Percentiles rank a stretch among this genome's conserved stretches.
Conservation (phyloP, 2,888 invertebrate species). For the Tachina lurida region DNA sequence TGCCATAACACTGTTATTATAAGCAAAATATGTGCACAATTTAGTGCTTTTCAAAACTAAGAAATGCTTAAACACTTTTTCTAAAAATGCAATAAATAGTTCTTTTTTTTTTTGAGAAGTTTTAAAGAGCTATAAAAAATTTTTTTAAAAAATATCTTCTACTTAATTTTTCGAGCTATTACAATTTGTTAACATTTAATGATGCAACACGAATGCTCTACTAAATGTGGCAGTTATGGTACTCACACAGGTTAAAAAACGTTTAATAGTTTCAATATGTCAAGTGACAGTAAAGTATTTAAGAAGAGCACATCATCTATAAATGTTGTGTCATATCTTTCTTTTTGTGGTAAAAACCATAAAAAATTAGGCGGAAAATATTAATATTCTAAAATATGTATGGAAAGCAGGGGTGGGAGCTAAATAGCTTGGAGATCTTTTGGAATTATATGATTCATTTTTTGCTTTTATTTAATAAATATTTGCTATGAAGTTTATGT, state of each 20-base stretch:
- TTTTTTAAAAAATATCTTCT: conserved; percentile 39
- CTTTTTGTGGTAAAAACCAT: conserved; percentile 40
- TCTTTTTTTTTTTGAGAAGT: conserved; percentile 16
- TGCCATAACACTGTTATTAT: not conserved
- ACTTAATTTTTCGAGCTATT: conserved; percentile 13
- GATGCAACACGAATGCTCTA: not conserved
- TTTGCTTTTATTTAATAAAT: too few species aligned
- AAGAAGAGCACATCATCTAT: conserved; percentile 30
- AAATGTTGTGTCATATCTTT: conserved; percentile 50
- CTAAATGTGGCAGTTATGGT: conserved; percentile 30
- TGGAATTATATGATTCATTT: too few species aligned
- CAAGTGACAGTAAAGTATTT: conserved; percentile 59
- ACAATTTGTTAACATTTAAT: conserved; percentile 42
- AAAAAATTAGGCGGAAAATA: conserved; percentile 70
- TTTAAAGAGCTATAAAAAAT: conserved; percentile 36
- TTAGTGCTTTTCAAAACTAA: not conserved
- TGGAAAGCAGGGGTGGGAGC: conserved; percentile 14
- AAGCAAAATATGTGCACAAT: not conserved
- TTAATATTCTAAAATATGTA: conserved; percentile 50
- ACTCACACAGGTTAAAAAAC: conserved; percentile 76
- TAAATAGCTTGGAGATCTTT: too few species aligned
- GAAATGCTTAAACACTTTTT: conserved; percentile 28
- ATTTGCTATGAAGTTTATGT: too few species aligned
- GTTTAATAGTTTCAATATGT: conserved; percentile 82
- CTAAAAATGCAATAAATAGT: conserved; percentile 25